Percentiles rank a stretch among this genome's conserved stretches.
Conservation (phyloP, 1,140 invertebrate species). For the Conus ventricosus region DNA sequence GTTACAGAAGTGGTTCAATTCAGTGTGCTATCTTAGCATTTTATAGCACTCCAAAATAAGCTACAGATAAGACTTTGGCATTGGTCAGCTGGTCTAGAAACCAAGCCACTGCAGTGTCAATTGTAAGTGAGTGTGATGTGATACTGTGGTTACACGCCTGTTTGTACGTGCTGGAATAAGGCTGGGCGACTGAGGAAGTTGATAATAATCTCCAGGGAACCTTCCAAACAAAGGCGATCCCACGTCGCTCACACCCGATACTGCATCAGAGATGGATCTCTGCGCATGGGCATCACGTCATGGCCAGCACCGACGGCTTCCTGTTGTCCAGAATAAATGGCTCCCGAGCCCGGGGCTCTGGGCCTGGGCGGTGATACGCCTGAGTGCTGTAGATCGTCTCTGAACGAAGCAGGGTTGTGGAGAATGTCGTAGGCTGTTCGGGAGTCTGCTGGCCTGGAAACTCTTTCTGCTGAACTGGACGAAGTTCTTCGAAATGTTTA, state of each 20-base stretch:
- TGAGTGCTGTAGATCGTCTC: constrained; percentile 24
- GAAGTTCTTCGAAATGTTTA: constrained; percentile 33
- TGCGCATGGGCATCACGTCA: background rate
- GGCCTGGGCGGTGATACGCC: constrained; percentile 22
- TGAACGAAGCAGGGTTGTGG: constrained; percentile 24
- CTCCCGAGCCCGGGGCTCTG: constrained; percentile 16
- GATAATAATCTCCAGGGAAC: background rate
- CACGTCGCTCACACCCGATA: background rate
- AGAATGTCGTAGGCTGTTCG: constrained; percentile 39
- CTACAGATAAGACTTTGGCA: background rate
- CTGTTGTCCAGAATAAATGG: background rate
- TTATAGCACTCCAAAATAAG: too few species aligned
- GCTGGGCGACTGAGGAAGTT: constrained; percentile 20
- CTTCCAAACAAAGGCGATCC: background rate
- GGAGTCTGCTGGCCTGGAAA: constrained; percentile 24
- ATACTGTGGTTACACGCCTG: constrained; percentile 69
- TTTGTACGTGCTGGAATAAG: constrained; percentile 46
- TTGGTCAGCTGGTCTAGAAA: background rate
- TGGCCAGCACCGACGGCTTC: background rate
- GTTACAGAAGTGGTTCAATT: too few species aligned
- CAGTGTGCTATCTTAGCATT: too few species aligned
- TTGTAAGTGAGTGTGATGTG: constrained; percentile 70
- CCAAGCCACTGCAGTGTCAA: constrained; percentile 31
- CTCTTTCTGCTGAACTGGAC: constrained; percentile 30
- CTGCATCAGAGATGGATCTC: background rate